phyloP scores from a whole-genome alignment of 2,797 vertebrate species.

The Staurois parvus region DNA sequence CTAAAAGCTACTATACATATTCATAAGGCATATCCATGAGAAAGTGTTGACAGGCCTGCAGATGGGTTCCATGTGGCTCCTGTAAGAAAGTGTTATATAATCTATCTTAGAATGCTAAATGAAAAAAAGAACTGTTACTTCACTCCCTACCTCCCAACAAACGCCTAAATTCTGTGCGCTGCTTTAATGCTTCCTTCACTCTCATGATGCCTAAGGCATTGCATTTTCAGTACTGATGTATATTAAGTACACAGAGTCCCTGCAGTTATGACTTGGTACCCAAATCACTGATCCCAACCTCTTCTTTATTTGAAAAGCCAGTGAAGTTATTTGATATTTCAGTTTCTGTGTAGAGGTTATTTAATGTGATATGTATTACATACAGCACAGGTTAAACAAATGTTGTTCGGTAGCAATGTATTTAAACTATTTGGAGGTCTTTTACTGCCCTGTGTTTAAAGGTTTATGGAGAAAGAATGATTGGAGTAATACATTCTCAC shows the following conservation, averaged over 20 bases:
- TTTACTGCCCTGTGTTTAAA: neutral
- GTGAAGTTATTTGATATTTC: neutral
- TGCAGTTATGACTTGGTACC: neutral
- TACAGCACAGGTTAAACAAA: too few species aligned
- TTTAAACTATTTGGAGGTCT: neutral
- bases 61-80: neutral
- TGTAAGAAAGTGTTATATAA: neutral
- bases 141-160: neutral
- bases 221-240: neutral
- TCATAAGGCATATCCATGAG: neutral
- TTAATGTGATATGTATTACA: too few species aligned
- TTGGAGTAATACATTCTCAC: too few species aligned
- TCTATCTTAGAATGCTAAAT: neutral
- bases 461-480: neutral
- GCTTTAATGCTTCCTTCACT: neutral
- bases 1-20: neutral
- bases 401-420: neutral
- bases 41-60: neutral
- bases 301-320: neutral
- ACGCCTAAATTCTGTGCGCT: neutral
- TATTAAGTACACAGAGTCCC: neutral
- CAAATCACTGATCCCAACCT: neutral
- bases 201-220: neutral
- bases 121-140: neutral
- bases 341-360: neutral